Evolutionary conservation across 2,113 vertebrate species (phyloP).

Genomic region (Anhinga rufa): DNA sequence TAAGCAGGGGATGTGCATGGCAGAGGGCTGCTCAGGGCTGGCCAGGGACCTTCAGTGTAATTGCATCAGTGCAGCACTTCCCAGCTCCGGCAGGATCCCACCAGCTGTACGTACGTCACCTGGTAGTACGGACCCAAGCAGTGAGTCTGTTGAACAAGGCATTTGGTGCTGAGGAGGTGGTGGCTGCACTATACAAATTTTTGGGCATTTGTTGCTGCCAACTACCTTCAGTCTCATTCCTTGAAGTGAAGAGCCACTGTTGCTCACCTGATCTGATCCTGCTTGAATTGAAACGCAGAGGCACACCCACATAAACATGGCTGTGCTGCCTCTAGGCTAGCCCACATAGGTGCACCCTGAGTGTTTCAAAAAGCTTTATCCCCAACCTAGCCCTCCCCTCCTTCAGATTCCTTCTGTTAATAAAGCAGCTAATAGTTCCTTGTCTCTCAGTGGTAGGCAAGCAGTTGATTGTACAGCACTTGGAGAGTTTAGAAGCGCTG

Average conservation of each 20-base stretch:
- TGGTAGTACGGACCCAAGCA: neutral
- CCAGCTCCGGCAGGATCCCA: neutral
- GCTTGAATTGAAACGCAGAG: neutral
- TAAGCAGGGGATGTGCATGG: neutral
- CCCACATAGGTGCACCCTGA: neutral
- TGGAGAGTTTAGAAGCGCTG: neutral
- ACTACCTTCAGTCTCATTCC: neutral
- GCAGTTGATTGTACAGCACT: neutral
- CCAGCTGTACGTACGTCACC: rapidly evolving
- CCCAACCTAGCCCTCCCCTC: neutral
- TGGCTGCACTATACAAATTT: neutral
- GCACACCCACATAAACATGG: rapidly evolving
- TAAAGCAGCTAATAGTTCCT: neutral
- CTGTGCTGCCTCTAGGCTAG: neutral
- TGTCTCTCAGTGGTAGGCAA: neutral
- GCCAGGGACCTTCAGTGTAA: neutral
- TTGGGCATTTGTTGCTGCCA: neutral
- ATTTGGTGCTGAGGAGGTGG: neutral
- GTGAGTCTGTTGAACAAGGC: neutral
- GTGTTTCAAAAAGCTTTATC: neutral
- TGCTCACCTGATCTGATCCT: neutral
- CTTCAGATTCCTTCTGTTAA: neutral
- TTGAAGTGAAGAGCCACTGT: neutral
- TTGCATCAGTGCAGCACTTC: neutral
- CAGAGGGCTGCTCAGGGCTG: neutral